These are phyloP conservation scores for Stratiomys singularior DNA, from an alignment of 2,888 invertebrate genomes.

Conservation along the genomic window DNA sequence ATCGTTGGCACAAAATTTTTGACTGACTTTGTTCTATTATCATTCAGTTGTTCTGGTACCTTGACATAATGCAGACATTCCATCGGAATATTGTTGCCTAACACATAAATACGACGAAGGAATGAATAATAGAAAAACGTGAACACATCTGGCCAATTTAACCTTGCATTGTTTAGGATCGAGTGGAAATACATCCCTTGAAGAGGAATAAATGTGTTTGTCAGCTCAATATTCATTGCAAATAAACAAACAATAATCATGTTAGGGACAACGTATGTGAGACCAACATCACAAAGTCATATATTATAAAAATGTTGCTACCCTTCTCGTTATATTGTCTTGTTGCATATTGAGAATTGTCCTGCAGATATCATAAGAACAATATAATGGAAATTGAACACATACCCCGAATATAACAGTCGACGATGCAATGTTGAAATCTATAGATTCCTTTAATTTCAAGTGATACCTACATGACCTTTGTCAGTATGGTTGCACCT, in stretches of 20 bases:
- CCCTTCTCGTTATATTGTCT: not conserved
- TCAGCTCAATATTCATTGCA: conserved; percentile 17
- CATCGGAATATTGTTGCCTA: not conserved
- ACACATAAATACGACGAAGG: not conserved
- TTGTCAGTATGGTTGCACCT: not conserved
- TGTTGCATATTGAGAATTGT: conserved; percentile 17
- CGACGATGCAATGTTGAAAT: not conserved
- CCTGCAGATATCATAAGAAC: conserved; percentile 3
- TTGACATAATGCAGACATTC: not conserved
- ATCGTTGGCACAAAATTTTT: too few relatives aligned
- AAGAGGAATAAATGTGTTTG: not conserved
- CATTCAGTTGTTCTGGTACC: too few relatives aligned
- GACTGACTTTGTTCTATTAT: too few relatives aligned
- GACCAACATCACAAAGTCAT: conserved; percentile 13
- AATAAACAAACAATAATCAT: conserved; percentile 28
- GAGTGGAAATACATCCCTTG: not conserved
- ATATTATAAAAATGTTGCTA: conserved; percentile 16
- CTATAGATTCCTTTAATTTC: not conserved
- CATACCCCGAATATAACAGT: not conserved
- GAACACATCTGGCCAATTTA: conserved; percentile 37
- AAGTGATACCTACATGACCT: conserved; percentile 18
- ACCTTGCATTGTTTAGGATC: conserved; percentile 17
- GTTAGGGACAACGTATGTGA: conserved; percentile 10
- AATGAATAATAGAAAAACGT: conserved; percentile 2
- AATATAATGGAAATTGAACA: conserved; percentile 30